phyloP scores from a whole-genome alignment of 2,888 invertebrate species.

The Melikaiella ostensackeni region DNA sequence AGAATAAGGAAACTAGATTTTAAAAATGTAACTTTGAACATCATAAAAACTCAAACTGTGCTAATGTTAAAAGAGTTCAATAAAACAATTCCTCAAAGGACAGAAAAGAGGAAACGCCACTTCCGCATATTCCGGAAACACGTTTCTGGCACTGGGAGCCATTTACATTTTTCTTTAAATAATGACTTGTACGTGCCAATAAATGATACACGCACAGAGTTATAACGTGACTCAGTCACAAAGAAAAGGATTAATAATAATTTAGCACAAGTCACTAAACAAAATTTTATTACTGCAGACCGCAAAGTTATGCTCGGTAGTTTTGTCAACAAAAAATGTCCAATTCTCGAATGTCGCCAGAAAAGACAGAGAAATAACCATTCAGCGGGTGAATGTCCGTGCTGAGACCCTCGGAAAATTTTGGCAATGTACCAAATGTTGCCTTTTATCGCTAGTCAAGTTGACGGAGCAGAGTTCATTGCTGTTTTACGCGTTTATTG shows the following conservation, averaged over 20 bases:
- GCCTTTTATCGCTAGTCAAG: not conserved
- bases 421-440: not conserved
- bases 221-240: not conserved
- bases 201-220: not conserved
- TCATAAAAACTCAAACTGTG: not conserved
- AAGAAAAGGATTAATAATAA: not conserved
- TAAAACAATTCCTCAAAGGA: not conserved
- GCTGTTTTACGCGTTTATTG: not conserved
- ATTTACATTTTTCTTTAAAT: not conserved
- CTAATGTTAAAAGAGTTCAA: not conserved
- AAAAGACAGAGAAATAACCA: not conserved
- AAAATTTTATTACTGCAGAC: not conserved
- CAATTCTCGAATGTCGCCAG: not conserved
- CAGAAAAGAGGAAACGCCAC: not conserved
- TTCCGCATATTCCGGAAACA: not conserved
- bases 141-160: not conserved
- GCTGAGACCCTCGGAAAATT: not conserved
- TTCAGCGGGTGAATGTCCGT: not conserved
- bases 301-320: not conserved
- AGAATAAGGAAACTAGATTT: no score
- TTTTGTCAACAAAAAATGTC: not conserved
- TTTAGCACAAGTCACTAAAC: not conserved
- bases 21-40: not conserved
- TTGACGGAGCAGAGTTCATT: not conserved
- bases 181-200: slow-evolving; percentile 2